Conservation (phyloP, 2,797 vertebrate genomes). For the Enteromius trimaculatus region DNA sequence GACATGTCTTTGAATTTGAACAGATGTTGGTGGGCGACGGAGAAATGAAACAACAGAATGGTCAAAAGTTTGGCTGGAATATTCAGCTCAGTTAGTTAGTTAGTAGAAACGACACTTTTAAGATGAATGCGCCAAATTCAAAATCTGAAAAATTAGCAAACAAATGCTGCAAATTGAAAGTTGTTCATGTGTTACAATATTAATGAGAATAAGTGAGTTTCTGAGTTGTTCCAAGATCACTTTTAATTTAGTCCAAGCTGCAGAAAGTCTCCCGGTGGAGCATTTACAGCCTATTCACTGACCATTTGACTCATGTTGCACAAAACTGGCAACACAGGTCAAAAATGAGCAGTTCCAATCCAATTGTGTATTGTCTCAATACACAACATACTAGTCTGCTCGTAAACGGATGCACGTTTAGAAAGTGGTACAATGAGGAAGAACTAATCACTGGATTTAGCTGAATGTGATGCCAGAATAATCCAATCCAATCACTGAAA, state of each 20-base stretch:
- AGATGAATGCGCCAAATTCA: background rate
- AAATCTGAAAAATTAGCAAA: background rate
- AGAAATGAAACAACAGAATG: constrained; percentile 61
- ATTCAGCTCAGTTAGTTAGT: constrained; percentile 60
- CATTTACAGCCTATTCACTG: background rate
- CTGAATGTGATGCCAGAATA: constrained; percentile 1
- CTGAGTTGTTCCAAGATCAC: background rate
- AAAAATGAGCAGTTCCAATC: background rate
- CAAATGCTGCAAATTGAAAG: background rate
- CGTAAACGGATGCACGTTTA: background rate
- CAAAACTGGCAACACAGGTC: background rate
- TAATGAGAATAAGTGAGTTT: background rate
- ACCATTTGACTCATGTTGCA: constrained; percentile 3
- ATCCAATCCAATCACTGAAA: background rate
- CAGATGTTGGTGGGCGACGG: constrained; percentile 67
- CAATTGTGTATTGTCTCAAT: background rate
- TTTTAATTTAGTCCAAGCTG: constrained; percentile 4
- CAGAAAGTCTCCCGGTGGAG: background rate
- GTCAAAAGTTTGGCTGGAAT: constrained; percentile 65
- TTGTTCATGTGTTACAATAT: background rate
- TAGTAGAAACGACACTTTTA: background rate
- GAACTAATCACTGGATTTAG: background rate
- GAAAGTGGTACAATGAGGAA: background rate
- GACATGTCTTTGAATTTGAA: constrained; percentile 73
- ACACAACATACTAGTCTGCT: background rate